Conservation (phyloP, 2,888 invertebrate species). For the Dasysyrphus tricinctus region DNA sequence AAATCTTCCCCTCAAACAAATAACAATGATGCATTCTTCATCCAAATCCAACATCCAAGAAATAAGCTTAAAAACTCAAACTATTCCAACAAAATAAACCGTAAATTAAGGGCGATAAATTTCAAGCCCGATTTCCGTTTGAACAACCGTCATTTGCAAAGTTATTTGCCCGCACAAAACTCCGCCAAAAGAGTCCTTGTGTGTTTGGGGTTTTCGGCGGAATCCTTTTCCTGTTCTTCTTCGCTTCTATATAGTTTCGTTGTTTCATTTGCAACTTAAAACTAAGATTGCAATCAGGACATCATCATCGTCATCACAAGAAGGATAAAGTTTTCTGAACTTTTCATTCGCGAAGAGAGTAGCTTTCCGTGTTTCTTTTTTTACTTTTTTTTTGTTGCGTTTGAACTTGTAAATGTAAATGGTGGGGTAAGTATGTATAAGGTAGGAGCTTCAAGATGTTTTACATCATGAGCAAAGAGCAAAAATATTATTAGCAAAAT, state of each 20-base stretch:
- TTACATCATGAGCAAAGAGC: conserved; percentile 22
- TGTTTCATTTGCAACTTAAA: conserved; percentile 66
- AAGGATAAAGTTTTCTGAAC: conserved; percentile 68
- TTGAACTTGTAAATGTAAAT: not conserved
- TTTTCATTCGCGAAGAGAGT: conserved; percentile 48
- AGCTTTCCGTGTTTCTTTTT: conserved; percentile 9
- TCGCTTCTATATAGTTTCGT: conserved; percentile 31
- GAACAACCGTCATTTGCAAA: conserved; percentile 69
- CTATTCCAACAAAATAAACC: conserved; percentile 27
- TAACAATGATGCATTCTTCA: conserved; percentile 19
- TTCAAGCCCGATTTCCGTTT: conserved; percentile 73
- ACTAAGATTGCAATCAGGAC: conserved; percentile 65
- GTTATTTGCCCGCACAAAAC: conserved; percentile 61
- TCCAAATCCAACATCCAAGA: conserved; percentile 1
- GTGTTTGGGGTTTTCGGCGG: conserved; percentile 13
- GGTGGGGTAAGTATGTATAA: not conserved
- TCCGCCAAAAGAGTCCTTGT: conserved; percentile 60
- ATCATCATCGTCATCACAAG: conserved; percentile 16
- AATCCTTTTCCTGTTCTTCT: conserved; percentile 57
- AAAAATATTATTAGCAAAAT: conserved; percentile 54
- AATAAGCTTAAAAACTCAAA: not conserved
- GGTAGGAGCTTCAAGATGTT: conserved; percentile 41
- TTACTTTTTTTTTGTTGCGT: not conserved
- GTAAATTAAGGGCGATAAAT: conserved; percentile 71
- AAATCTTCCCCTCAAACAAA: conserved; percentile 24